phyloP scores from a whole-genome alignment of 2,113 vertebrate species.

The Ceratotherium simum region DNA sequence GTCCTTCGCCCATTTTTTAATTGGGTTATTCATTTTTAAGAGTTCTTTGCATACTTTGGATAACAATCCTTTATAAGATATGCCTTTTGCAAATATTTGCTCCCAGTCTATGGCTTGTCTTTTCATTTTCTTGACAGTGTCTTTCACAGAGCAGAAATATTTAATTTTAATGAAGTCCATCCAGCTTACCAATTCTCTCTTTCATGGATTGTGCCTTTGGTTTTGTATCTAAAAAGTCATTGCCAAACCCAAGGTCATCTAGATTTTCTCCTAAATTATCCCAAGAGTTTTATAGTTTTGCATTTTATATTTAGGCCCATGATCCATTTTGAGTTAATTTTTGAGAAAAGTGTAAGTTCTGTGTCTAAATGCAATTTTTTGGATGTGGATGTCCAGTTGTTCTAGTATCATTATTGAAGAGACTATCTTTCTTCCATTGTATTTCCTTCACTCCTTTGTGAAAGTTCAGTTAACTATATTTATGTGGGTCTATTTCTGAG shows the following conservation, averaged over 20 bases:
- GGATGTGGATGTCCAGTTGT: not conserved
- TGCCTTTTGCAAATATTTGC: not conserved
- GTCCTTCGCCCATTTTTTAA: not conserved
- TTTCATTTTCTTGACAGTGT: not conserved
- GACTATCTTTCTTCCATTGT: not conserved
- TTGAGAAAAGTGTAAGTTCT: not conserved
- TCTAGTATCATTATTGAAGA: not conserved
- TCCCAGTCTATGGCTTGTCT: not conserved
- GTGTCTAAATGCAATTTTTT: not conserved
- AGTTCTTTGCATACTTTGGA: not conserved
- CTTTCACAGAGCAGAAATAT: not conserved
- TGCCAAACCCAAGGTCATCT: not conserved
- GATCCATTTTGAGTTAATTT: not conserved
- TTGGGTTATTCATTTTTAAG: not conserved
- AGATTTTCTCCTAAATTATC: not conserved
- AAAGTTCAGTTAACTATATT: not conserved
- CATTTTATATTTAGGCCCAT: not conserved
- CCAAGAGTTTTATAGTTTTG: not conserved
- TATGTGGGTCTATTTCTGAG: not conserved
- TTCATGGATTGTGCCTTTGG: not conserved
- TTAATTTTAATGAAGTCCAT: constrained; percentile 12
- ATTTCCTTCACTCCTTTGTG: not conserved
- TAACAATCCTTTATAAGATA: not conserved
- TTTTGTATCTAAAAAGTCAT: not conserved
- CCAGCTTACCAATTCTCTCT: not conserved